Evolutionary conservation across 2,113 vertebrate species (phyloP), one percentile per base, ranked within the genome.

Genomic region (Solea solea): DNA sequence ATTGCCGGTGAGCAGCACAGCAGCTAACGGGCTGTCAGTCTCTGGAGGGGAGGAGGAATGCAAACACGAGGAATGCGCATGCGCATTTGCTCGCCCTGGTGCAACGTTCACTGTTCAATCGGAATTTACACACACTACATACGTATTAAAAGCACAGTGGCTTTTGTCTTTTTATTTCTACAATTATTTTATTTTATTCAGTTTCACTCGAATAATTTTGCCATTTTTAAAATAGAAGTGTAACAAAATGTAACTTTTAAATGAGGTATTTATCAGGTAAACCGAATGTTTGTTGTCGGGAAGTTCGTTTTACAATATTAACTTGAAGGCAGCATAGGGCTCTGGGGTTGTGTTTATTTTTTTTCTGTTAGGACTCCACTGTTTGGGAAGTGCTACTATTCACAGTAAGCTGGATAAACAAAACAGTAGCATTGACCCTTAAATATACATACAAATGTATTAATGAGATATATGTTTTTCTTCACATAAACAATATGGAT

Each of bases 1-100:
- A 93, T 90, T 83, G 89, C 90, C 91, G 84, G 89, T 57, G 78
- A 86, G 39, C 63, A 70, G 60, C 56, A 34, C 34, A 65, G 77
- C 68, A 68, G 86, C 86, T 76, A 87, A 76, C 85, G 73, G 72
- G 64, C 73, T 88, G 85, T 83, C 84, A 89, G 78, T 78, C 72
- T 70, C 72, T 8, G 48, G 72, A 76, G 76, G 21, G 84, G 74
- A 74, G 80, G 77, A 60, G 79, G 78, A 74, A 82, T 9, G 81
- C 86, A 83, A 89, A 90, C 85, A 89, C 55, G 25, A 2, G 0
- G 0, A 11, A 4, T 53, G 78, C 89, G 89, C 90, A 82, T 87
- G 90, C 86, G 78, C 59, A 2, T 9, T 50, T 27, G 6, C 3
- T 44, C 1, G 15, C n/a, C 39, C 7, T 0, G 13, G 14, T 54